These are phyloP conservation scores for Psephotus haematonotus DNA, from an alignment of 2,113 vertebrate species.

Conservation along the genomic window DNA sequence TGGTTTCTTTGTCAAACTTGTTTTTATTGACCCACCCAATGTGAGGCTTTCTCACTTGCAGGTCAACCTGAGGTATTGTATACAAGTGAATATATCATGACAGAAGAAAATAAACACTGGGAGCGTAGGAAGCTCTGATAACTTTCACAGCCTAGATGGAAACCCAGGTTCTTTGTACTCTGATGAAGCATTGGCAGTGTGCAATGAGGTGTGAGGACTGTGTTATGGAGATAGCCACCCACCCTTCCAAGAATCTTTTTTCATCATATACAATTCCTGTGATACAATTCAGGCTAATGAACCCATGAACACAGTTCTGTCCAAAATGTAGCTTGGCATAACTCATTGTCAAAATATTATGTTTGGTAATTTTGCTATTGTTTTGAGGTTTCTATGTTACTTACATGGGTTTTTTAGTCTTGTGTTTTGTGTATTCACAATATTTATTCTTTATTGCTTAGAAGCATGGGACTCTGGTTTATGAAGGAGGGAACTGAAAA, in stretches of 20 bases:
- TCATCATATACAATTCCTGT: not conserved
- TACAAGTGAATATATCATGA: constrained; percentile 28
- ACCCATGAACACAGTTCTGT: not conserved
- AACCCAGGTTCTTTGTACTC: not conserved
- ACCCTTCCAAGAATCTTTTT: not conserved
- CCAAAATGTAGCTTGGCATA: not conserved
- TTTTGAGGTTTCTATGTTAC: not conserved
- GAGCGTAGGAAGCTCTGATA: constrained; percentile 29
- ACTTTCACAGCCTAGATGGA: not conserved
- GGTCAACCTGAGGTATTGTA: constrained; percentile 21
- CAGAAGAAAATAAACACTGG: constrained; percentile 63
- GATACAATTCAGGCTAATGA: not conserved
- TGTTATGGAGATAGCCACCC: not conserved
- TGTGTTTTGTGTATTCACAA: not conserved
- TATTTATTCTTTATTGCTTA: not conserved
- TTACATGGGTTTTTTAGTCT: not conserved
- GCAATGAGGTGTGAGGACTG: not conserved
- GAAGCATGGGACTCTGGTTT: not conserved
- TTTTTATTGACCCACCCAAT: not conserved
- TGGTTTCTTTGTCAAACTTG: constrained; percentile 43
- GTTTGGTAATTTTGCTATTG: not conserved
- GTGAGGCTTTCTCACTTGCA: not conserved
- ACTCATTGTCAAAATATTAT: not conserved
- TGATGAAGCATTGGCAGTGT: not conserved
- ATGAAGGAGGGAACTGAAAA: not conserved